These are phyloP conservation scores for Oreortyx pictus DNA, from an alignment of 2,797 vertebrate genomes.

Conservation along the genomic window DNA sequence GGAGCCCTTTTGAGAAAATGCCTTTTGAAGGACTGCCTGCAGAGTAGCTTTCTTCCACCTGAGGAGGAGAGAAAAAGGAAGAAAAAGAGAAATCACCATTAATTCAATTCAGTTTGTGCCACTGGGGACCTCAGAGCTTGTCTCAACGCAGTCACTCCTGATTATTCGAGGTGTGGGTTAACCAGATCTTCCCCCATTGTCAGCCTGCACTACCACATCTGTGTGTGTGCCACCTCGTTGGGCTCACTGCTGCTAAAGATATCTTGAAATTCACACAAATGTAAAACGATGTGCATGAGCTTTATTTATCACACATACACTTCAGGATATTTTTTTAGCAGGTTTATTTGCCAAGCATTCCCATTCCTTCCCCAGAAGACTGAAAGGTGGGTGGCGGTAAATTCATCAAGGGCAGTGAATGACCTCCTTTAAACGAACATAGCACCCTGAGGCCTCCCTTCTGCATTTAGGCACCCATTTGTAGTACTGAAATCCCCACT, in stretches of 20 bases:
- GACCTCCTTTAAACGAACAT: accelerated
- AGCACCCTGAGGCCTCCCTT: not conserved
- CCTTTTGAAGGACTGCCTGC: conserved; percentile 87
- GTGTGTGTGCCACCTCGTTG: not conserved
- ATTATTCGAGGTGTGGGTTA: not conserved
- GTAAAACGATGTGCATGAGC: not conserved
- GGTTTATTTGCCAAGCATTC: not conserved
- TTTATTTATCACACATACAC: not conserved
- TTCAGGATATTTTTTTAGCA: not conserved
- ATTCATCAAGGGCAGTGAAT: not conserved
- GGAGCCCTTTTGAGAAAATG: conserved; percentile 84
- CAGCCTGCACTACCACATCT: accelerated
- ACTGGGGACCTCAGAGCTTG: not conserved
- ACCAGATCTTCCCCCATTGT: not conserved
- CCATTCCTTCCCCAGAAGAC: accelerated
- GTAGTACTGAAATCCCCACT: not conserved
- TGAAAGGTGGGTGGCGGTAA: not conserved
- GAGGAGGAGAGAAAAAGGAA: conserved; percentile 49
- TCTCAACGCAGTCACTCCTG: not conserved
- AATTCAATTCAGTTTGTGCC: not conserved
- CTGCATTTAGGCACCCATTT: accelerated
- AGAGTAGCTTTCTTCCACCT: conserved; percentile 85
- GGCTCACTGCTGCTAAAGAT: not conserved
- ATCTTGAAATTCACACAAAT: not conserved
- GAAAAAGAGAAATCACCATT: not conserved